Base-by-base conservation (phyloP, 2,113 vertebrate species). In the Coptodon rendalli region DNA sequence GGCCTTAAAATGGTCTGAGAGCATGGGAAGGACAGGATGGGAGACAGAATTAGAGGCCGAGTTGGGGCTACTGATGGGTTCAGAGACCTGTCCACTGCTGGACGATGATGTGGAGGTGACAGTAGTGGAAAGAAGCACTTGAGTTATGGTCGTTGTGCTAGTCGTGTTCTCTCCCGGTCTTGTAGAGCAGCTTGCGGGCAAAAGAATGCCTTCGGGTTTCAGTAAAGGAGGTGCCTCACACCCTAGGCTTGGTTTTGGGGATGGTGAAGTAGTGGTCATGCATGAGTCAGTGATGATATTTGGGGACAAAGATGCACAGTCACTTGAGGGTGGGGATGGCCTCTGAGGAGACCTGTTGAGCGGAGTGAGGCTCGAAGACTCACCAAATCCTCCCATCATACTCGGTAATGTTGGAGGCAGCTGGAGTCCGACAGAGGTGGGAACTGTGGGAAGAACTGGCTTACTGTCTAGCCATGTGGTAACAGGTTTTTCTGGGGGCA, bases 381-480 rank as follows among this genome's bases (percentile, higher is more conserved):
- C 98, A 4, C 96, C 89, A 0, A 97, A 99, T 86, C 95, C 95
- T 88, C 97, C 96, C 59, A 98, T 93, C 89, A 98, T 93, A 27
- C 97, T 94, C 0, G 97, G 96, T 63, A 99, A 89, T 3, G 98
- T 99, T 48, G 99, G 96, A 9, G 98, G 98, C 80, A 99, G 96
- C 96, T 99, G 98, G 59, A 99, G 97, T 53, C 97, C 98, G 0
- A 97, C 96, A 29, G 98, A 98, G 9, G 98, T 98, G 3, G 98
- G 95, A 52, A 97, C 95, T 0, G 98, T 98, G 2, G 99, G 96
- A 89, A 99, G 90, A 82, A 98, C 97, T 1, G 98, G 98, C 91
- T 99, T 99, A 94, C 97, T 99, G 95, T 99, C 98, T 56, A 99
- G 96, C 99, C 99, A 99, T 1, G 99, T 99, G 79, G 98, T 98